Evolutionary conservation across 2,888 invertebrate genomes (phyloP).

Genomic region (Ophion obscuratus): DNA sequence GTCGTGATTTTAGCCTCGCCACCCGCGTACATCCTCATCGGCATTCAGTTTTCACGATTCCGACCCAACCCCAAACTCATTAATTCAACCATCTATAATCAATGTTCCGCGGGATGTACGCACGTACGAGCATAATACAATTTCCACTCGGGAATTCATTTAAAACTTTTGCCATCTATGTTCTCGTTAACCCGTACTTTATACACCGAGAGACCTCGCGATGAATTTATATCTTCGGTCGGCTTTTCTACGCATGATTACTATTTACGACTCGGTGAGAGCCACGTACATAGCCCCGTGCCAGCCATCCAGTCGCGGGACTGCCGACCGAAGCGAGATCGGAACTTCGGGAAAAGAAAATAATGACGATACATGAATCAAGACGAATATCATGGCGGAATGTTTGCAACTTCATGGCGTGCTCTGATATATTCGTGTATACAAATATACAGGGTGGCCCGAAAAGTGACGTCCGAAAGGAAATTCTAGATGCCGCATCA

Average conservation of each 20-base stretch:
- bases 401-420: constrained; percentile 29
- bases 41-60: constrained; percentile 40
- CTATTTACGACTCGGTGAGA: constrained; percentile 61
- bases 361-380: constrained; percentile 60
- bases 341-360: constrained; percentile 60
- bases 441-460: background rate
- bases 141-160: constrained; percentile 55
- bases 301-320: background rate
- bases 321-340: constrained; percentile 5
- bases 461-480: background rate
- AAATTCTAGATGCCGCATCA: too few relatives aligned
- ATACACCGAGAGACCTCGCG: constrained; percentile 26
- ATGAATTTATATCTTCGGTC: constrained; percentile 60
- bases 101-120: constrained; percentile 27
- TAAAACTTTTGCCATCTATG: constrained; percentile 56
- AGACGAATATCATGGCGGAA: constrained; percentile 54
- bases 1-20: background rate
- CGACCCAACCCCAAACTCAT: constrained; percentile 4
- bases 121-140: constrained; percentile 41
- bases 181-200: constrained; percentile 61
- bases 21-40: background rate
- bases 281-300: constrained; percentile 11
- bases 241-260: constrained; percentile 61
- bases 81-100: constrained; percentile 38
- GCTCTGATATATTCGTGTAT: background rate